Conservation (phyloP, 2,113 vertebrate genomes). For the Macrotis lagotis region DNA sequence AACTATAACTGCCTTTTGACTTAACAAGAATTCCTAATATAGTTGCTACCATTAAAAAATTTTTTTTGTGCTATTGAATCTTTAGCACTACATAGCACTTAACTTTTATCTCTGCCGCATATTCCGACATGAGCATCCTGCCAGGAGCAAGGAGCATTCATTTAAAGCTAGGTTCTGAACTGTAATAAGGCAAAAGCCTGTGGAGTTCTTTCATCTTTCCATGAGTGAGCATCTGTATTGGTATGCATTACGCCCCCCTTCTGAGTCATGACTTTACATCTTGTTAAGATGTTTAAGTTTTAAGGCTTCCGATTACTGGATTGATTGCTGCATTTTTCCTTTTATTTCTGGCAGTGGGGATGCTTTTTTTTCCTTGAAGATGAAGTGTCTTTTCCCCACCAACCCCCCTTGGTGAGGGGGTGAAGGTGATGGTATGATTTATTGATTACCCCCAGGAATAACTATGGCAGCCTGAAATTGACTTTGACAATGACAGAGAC, state of each 20-base stretch:
- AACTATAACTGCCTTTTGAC: constrained; percentile 56
- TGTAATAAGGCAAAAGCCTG: constrained; percentile 50
- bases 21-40: constrained; percentile 46
- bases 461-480: constrained; percentile 74
- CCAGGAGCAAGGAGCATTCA: constrained; percentile 53
- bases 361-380: constrained; percentile 81
- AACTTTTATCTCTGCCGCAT: constrained; percentile 78
- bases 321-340: constrained; percentile 83
- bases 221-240: constrained; percentile 51
- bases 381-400: constrained; percentile 77
- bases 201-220: constrained; percentile 72
- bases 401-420: constrained; percentile 66
- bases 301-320: constrained; percentile 81
- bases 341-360: constrained; percentile 81
- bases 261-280: constrained; percentile 84
- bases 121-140: constrained; percentile 60
- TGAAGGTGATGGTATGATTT: constrained; percentile 86
- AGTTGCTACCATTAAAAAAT: constrained; percentile 59
- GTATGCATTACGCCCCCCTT: constrained; percentile 72
- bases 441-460: constrained; percentile 86
- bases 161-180: constrained; percentile 54
- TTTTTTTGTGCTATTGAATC: constrained; percentile 56
- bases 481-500: constrained; percentile 85
- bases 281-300: constrained; percentile 84
- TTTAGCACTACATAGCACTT: constrained; percentile 68